These are phyloP conservation scores for Apis mellifera DNA, from an alignment of 1,140 invertebrate genomes.

Conservation along the genomic window Amel_HAv3.1 CM009943.2:5764501-5765000, in stretches of 20 bases:
- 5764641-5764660: too few relatives aligned
- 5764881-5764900: constrained; percentile 61
- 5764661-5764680: too few relatives aligned
- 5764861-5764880: constrained; percentile 60
- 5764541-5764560: too few relatives aligned
- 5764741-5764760: constrained; percentile 34
- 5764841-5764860: constrained; percentile 19
- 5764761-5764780: constrained; percentile 49
- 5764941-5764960: constrained; percentile 46
- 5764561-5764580: too few relatives aligned
- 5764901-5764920: constrained; percentile 51
- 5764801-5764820: constrained; percentile 6
- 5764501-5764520: too few relatives aligned
- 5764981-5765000: constrained; percentile 52
- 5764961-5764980: constrained; percentile 53
- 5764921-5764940: constrained; percentile 44
- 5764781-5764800: constrained; percentile 53
- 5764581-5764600: too few relatives aligned
- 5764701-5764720: not conserved
- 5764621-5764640: too few relatives aligned
- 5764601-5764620: too few relatives aligned
- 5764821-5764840: constrained; percentile 19
- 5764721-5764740: not conserved
- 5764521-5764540: too few relatives aligned
- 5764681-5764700: not conserved